phyloP scores from a whole-genome alignment of 1,140 invertebrate species.

The Megalonaias nervosa region DNA sequence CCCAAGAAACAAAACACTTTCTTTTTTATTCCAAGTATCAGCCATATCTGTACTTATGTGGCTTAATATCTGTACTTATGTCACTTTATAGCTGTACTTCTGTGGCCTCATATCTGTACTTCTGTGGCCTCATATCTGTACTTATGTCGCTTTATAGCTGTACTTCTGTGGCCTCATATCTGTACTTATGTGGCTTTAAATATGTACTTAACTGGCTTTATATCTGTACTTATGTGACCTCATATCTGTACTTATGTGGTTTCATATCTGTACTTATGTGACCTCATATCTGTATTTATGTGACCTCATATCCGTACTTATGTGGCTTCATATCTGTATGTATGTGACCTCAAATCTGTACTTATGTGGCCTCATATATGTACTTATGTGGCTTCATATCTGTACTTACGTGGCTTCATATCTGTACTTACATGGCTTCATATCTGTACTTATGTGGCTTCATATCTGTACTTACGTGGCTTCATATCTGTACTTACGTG shows the following conservation, averaged over 20 bases:
- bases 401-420: no score
- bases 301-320: background rate
- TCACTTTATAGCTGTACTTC: no score
- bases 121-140: no score
- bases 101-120: no score
- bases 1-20: no score
- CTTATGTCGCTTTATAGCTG: no score
- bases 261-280: background rate
- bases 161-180: no score
- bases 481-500: constrained; percentile 86
- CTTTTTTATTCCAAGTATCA: no score
- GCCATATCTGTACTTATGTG: background rate
- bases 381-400: background rate
- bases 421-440: constrained; percentile 84
- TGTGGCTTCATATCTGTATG: background rate
- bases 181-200: background rate
- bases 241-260: no score
- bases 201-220: no score
- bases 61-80: no score
- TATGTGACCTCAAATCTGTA: background rate
- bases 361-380: background rate
- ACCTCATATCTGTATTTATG: background rate
- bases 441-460: constrained; percentile 83
- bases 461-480: constrained; percentile 86
- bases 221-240: background rate